Conservation (phyloP, 2,888 invertebrate species). For the Cryptocephalus moraei region DNA sequence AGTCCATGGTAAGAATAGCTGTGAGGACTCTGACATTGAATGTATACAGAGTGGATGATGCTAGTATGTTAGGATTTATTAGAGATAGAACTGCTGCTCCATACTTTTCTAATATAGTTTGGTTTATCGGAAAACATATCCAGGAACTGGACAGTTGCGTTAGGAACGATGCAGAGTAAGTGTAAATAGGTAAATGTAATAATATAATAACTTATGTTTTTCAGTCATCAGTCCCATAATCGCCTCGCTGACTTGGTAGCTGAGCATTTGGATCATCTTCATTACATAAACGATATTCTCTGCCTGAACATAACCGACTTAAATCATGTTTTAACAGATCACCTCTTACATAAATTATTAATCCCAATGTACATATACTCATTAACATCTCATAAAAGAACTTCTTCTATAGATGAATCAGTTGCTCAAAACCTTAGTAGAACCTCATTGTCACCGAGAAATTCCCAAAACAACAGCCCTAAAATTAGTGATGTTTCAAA, state of each 20-base stretch:
- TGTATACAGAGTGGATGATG: conserved; percentile 90
- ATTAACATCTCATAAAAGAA: conserved; percentile 43
- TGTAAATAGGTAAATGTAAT: conserved; percentile 19
- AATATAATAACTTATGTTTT: conserved; percentile 16
- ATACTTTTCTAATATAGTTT: conserved; percentile 96
- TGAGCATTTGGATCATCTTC: conserved; percentile 93
- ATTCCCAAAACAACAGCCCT: conserved; percentile 24
- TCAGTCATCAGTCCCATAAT: conserved; percentile 82
- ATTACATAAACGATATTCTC: conserved; percentile 94
- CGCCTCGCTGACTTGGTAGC: conserved; percentile 89
- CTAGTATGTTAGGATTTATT: conserved; percentile 91
- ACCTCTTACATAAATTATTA: conserved; percentile 83
- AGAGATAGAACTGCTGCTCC: conserved; percentile 94
- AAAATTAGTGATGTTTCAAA: conserved; percentile 22
- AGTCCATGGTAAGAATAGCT: conserved; percentile 98
- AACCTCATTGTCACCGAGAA: conserved; percentile 7
- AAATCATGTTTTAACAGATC: conserved; percentile 89
- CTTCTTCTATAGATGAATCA: conserved; percentile 42
- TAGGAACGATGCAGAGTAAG: conserved; percentile 90
- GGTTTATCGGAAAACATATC: conserved; percentile 98
- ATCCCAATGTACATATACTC: conserved; percentile 93
- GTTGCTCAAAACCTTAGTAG: conserved; percentile 42
- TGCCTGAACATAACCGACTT: conserved; percentile 84
- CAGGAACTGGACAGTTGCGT: conserved; percentile 92
- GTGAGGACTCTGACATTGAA: conserved; percentile 95